Evolutionary conservation across 30 jellyfish, hydroid and myxozoan species (phyloP).

Genomic region (Aurelia sp.): DNA sequence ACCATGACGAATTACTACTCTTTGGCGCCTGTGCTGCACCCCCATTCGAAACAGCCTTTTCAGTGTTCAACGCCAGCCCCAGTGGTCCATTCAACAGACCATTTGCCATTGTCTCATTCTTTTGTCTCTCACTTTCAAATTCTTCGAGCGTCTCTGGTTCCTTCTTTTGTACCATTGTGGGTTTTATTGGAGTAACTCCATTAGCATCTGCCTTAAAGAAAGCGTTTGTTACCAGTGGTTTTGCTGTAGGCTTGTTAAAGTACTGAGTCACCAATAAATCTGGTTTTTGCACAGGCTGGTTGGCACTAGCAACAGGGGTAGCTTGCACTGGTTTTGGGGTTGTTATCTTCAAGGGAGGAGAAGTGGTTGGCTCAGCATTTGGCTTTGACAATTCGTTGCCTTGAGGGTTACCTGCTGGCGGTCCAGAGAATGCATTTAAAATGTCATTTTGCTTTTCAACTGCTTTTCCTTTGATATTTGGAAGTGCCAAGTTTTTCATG

Average conservation of each 20-base stretch:
- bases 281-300: no score
- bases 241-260: not conserved
- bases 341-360: conserved; percentile 18
- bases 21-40: not conserved
- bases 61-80: not conserved
- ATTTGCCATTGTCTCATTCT: not conserved
- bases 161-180: conserved; percentile 31
- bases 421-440: not conserved
- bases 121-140: conserved; percentile 54
- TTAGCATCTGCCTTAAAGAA: not conserved
- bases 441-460: not conserved
- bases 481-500: conserved; percentile 18
- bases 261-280: not conserved
- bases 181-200: conserved; percentile 51
- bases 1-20: not conserved
- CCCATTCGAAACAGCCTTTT: not conserved
- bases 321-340: not conserved
- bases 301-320: conserved; percentile 1
- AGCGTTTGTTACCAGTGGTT: not conserved
- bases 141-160: conserved; percentile 86
- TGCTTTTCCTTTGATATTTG: not conserved
- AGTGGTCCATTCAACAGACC: not conserved
- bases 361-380: conserved; percentile 23
- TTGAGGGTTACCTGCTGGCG: not conserved
- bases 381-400: not conserved